Evolutionary conservation across 2,113 vertebrate genomes (phyloP).

Genomic region (Epinephelus moara): DNA sequence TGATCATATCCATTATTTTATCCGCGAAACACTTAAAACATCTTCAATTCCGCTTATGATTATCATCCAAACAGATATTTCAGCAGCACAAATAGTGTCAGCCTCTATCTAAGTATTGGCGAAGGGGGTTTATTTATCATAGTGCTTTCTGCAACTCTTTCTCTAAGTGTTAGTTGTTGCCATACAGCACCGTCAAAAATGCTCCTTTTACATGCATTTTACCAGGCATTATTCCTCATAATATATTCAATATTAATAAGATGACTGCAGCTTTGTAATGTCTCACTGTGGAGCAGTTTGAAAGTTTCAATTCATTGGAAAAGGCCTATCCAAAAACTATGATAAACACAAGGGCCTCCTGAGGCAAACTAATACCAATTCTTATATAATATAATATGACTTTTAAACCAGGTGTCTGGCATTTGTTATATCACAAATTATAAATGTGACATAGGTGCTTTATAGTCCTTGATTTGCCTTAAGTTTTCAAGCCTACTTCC

Average conservation of each 20-base stretch:
- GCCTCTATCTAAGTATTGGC: too few species aligned
- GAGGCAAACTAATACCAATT: background rate
- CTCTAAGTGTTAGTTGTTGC: background rate
- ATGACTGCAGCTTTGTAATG: background rate
- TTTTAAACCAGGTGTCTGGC: background rate
- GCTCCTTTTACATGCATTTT: background rate
- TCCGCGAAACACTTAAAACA: slow-evolving; percentile 11
- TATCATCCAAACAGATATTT: background rate
- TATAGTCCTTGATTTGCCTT: background rate
- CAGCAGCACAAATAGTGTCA: background rate
- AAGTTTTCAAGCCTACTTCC: background rate
- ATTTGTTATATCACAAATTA: background rate
- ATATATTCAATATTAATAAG: background rate
- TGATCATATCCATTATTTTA: background rate
- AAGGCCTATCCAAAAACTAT: background rate
- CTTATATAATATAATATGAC: background rate
- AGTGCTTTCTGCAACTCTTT: too few species aligned
- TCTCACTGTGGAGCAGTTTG: background rate
- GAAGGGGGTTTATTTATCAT: too few species aligned
- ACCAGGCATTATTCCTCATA: background rate
- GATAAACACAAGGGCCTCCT: slow-evolving; percentile 27
- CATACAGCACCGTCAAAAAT: background rate
- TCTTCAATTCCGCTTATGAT: background rate
- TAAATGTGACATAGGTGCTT: background rate
- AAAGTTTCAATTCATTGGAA: slow-evolving; percentile 35